A percentile compares a stretch with the other conserved stretches of the same genome.
Evolutionary conservation across 2,113 vertebrate genomes (phyloP).

Genomic region (Lepus europaeus): DNA sequence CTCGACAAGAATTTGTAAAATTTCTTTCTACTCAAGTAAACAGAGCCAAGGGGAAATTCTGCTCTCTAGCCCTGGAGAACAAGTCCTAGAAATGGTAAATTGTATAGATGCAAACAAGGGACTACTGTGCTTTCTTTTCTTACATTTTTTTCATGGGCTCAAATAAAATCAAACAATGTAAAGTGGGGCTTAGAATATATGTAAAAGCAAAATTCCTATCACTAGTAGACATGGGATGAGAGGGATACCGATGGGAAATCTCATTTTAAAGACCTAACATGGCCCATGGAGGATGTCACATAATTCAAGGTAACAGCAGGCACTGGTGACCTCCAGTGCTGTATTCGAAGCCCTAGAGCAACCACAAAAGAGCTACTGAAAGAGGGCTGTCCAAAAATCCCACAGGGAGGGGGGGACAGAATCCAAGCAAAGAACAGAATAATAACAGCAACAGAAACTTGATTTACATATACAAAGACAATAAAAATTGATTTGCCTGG

Average conservation of each 20-base stretch:
- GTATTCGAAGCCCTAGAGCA: background rate
- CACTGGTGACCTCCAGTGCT: background rate
- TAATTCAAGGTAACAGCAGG: background rate
- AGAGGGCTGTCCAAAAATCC: background rate
- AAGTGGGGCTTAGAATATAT: background rate
- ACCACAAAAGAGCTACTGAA: background rate
- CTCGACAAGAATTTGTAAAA: background rate
- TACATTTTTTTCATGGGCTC: background rate
- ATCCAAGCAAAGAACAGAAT: background rate
- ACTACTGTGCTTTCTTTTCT: background rate
- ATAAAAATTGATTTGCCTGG: background rate
- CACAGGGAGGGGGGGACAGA: background rate
- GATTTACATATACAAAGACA: background rate
- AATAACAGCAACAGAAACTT: background rate
- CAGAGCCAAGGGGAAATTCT: background rate
- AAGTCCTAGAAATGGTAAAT: background rate
- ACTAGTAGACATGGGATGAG: background rate
- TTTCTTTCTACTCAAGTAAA: conserved; percentile 3
- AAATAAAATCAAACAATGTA: background rate
- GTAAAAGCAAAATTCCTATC: conserved; percentile 1
- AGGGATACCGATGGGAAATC: background rate
- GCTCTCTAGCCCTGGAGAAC: background rate
- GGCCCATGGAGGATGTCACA: background rate
- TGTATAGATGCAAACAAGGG: background rate
- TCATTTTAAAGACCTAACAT: background rate